Conservation (phyloP, 2,888 invertebrate genomes). For the Cosmorhoe ocellata region DNA sequence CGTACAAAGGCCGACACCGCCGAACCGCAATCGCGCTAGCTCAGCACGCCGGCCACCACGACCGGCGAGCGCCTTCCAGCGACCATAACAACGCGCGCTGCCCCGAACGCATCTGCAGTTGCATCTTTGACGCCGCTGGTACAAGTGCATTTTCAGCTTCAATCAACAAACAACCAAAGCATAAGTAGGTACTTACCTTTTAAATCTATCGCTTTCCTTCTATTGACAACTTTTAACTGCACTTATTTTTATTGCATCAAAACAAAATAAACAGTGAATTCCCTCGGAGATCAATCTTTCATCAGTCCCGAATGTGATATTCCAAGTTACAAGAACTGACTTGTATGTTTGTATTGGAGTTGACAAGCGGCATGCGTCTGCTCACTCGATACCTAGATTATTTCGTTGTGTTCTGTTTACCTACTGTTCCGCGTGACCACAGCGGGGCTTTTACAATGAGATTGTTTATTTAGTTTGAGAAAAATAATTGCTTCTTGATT, state of each 20-base stretch:
- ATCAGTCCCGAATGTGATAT: constrained; percentile 8
- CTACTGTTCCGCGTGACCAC: no score
- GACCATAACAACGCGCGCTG: constrained; percentile 20
- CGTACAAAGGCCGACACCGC: constrained; percentile 61
- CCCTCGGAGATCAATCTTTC: constrained; percentile 16
- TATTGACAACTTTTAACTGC: not conserved
- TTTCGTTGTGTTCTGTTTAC: no score
- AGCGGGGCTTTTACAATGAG: no score
- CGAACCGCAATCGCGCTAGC: constrained; percentile 49
- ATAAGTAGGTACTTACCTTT: constrained; percentile 35
- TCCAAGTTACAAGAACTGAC: constrained; percentile 15
- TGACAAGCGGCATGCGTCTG: no score
- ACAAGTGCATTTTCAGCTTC: constrained; percentile 27
- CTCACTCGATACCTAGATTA: no score
- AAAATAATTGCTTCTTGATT: no score
- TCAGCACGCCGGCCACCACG: constrained; percentile 55
- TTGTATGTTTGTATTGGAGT: constrained; percentile 2
- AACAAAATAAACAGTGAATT: constrained; percentile 27
- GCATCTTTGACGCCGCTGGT: constrained; percentile 26
- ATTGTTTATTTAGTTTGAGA: no score
- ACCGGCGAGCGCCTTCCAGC: constrained; percentile 29
- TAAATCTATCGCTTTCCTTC: constrained; percentile 3
- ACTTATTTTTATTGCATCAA: constrained; percentile 1
- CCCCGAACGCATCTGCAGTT: constrained; percentile 21
- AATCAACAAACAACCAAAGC: constrained; percentile 16